Percentiles rank a stretch among this genome's conserved stretches.
These are phyloP conservation scores for Saccostrea cuccullata DNA, from an alignment of 1,140 invertebrate genomes.

Conservation along the genomic window DNA sequence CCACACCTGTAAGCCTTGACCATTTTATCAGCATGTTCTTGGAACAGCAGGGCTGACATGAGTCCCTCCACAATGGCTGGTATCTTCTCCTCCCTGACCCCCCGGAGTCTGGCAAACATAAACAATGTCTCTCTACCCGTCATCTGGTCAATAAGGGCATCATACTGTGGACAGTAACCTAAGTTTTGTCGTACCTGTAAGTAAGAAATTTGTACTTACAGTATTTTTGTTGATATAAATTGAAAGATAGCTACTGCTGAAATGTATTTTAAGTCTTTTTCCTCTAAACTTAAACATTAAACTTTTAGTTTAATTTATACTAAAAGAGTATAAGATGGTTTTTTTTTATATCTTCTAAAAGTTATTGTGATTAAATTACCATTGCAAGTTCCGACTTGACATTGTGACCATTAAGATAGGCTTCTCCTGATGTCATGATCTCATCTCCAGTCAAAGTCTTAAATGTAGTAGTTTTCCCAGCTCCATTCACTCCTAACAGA, in stretches of 20 bases:
- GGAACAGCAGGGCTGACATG: conserved; percentile 66
- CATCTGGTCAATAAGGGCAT: conserved; percentile 81
- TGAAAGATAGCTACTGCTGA: no score
- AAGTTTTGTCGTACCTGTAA: conserved; percentile 73
- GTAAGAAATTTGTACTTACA: neutral
- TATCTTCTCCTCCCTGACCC: conserved; percentile 77
- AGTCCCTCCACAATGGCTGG: conserved; percentile 76
- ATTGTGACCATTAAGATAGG: conserved; percentile 66
- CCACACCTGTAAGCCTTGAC: conserved; percentile 71
- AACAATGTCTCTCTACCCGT: conserved; percentile 84
- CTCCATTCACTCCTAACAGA: conserved; percentile 90
- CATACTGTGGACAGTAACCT: conserved; percentile 81
- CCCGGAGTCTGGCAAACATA: conserved; percentile 87
- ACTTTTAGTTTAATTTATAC: no score
- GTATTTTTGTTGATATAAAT: no score
- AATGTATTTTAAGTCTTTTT: no score
- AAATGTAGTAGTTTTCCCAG: conserved; percentile 94
- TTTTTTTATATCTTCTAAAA: no score
- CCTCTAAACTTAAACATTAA: no score
- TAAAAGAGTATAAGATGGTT: no score
- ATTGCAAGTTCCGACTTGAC: conserved; percentile 78
- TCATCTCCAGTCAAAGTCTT: conserved; percentile 86
- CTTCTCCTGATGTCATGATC: conserved; percentile 71
- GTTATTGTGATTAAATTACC: conserved; percentile 65
- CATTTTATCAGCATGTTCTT: conserved; percentile 71